These are phyloP conservation scores for Mya arenaria DNA, from an alignment of 1,140 invertebrate species.

Conservation along the genomic window DNA sequence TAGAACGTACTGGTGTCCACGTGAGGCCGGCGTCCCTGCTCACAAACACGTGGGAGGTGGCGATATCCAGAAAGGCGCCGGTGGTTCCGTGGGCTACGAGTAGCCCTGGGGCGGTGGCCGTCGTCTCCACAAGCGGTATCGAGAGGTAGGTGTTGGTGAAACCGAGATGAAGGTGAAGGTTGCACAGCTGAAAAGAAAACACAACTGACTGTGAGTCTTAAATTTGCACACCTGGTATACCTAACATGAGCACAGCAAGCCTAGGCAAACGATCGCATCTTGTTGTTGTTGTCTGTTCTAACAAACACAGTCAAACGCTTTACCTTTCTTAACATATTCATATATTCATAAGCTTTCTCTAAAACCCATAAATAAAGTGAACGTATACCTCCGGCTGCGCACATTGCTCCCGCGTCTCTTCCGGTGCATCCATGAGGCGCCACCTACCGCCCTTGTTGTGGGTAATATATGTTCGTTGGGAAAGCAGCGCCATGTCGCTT, in stretches of 20 bases:
- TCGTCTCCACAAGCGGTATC: constrained; percentile 89
- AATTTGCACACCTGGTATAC: no score
- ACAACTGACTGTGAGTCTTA: no score
- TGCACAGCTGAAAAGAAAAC: constrained; percentile 85
- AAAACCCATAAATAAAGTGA: background rate
- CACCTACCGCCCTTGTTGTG: constrained; percentile 93
- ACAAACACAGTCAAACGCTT: no score
- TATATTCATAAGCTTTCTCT: no score
- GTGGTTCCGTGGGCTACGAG: constrained; percentile 89
- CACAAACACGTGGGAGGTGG: constrained; percentile 88
- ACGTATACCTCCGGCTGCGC: constrained; percentile 51
- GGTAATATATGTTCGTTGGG: constrained; percentile 87
- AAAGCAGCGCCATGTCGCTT: constrained; percentile 20
- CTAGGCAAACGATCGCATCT: no score
- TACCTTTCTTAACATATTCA: no score
- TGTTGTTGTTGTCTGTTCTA: no score
- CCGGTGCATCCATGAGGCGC: constrained; percentile 88
- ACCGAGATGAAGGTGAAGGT: constrained; percentile 91
- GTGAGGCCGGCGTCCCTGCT: constrained; percentile 92
- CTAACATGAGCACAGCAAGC: no score
- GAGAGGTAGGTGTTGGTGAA: constrained; percentile 90
- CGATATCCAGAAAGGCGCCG: constrained; percentile 52
- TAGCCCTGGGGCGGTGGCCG: constrained; percentile 92
- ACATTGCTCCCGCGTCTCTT: constrained; percentile 83
- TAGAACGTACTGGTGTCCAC: constrained; percentile 88